Evolutionary conservation across 2,113 vertebrate species (phyloP).

Genomic region (human (Homo sapiens)): GRCh38 chr1:101558501-101559000

Average conservation of each 20-base stretch:
- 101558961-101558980: background rate
- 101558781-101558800: constrained; percentile 46
- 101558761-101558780: background rate
- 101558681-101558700: background rate
- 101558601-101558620: constrained; percentile 15
- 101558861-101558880: constrained; percentile 72
- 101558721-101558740: constrained; percentile 30
- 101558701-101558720: constrained; percentile 2
- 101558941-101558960: constrained; percentile 68
- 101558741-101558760: background rate
- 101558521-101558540: background rate
- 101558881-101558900: constrained; percentile 68
- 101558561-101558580: background rate
- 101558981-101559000: background rate
- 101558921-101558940: constrained; percentile 71
- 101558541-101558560: background rate
- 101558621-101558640: background rate
- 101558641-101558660: background rate
- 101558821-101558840: constrained; percentile 62
- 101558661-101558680: background rate
- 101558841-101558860: constrained; percentile 39
- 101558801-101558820: constrained; percentile 48
- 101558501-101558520: constrained; percentile 6
- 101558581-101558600: background rate
- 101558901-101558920: constrained; percentile 70